Evolutionary conservation across 2,888 invertebrate genomes (phyloP).

Genomic region (Drosophila eohydei): DNA sequence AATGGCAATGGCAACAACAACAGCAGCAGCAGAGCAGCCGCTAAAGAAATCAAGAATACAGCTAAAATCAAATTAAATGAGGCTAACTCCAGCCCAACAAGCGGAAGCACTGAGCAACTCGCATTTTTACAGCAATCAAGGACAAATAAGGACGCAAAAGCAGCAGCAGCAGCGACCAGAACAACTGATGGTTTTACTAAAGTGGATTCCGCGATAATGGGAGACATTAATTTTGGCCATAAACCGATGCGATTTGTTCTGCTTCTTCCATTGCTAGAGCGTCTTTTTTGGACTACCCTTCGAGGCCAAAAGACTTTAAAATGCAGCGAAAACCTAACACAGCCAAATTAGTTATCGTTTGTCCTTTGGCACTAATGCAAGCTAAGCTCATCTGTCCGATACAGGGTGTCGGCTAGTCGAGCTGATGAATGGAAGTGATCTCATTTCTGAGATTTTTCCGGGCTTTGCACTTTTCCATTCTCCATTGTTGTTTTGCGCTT

Average conservation of each 20-base stretch:
- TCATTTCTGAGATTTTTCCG: conserved; percentile 19
- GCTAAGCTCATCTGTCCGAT: background rate
- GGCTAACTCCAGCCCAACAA: conserved; percentile 32
- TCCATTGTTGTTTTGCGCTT: conserved; percentile 33
- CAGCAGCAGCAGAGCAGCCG: conserved; percentile 8
- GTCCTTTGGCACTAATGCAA: background rate
- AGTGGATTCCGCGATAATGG: conserved; percentile 73
- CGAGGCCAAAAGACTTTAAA: background rate
- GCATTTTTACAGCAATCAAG: conserved; percentile 62
- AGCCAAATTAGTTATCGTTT: background rate
- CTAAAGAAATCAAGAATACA: conserved; percentile 40
- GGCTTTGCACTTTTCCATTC: conserved; percentile 39
- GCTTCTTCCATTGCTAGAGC: conserved; percentile 3
- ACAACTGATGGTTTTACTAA: conserved; percentile 48
- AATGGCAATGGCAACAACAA: conserved; percentile 28
- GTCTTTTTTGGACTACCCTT: conserved; percentile 7
- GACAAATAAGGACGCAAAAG: conserved; percentile 60
- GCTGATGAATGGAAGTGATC: background rate
- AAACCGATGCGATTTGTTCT: conserved; percentile 43
- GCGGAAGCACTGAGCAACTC: conserved; percentile 16
- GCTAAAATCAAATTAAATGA: conserved; percentile 62
- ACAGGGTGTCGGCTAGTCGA: conserved; percentile 2
- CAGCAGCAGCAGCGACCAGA: conserved; percentile 17
- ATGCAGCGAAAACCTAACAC: background rate
- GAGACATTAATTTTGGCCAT: conserved; percentile 67